Evolutionary conservation across 1,140 invertebrate genomes (phyloP).

Genomic region (Zaprionus inermis): DNA sequence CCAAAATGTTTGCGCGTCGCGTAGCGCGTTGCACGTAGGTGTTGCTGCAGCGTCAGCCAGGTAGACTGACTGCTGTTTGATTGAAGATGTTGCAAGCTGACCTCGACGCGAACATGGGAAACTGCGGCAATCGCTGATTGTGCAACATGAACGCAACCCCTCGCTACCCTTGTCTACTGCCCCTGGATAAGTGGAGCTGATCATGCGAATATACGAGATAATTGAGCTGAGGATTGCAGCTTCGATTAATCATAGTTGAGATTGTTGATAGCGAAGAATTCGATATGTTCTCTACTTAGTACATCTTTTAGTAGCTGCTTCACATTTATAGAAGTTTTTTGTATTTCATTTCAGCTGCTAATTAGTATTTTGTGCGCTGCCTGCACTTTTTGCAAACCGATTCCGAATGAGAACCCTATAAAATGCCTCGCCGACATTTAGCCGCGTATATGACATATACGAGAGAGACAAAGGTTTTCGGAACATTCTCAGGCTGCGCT

Average conservation of each 20-base stretch:
- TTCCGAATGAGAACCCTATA: conserved; percentile 2
- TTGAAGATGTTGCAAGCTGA: conserved; percentile 79
- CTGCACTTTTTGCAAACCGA: not conserved
- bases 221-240: not conserved
- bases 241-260: not conserved
- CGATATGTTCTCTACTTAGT: not conserved
- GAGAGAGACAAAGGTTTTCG: conserved; percentile 19
- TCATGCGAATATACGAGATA: conserved; percentile 3
- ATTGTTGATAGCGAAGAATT: not conserved
- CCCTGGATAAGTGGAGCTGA: conserved; percentile 40
- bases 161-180: not conserved
- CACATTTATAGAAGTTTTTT: not conserved
- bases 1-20: conserved; percentile 34
- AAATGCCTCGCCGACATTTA: conserved; percentile 26
- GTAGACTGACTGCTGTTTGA: conserved; percentile 55
- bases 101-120: conserved; percentile 65
- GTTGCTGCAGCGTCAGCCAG: conserved; percentile 37
- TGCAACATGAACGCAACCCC: conserved; percentile 15
- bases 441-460: conserved; percentile 32
- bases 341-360: not conserved
- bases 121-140: conserved; percentile 41
- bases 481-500: conserved; percentile 37
- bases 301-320: not conserved
- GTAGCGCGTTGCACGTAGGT: conserved; percentile 65
- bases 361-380: conserved; percentile 13